Evolutionary conservation across 2,113 vertebrate species (phyloP).

Genomic region (Chrysemys picta): DNA sequence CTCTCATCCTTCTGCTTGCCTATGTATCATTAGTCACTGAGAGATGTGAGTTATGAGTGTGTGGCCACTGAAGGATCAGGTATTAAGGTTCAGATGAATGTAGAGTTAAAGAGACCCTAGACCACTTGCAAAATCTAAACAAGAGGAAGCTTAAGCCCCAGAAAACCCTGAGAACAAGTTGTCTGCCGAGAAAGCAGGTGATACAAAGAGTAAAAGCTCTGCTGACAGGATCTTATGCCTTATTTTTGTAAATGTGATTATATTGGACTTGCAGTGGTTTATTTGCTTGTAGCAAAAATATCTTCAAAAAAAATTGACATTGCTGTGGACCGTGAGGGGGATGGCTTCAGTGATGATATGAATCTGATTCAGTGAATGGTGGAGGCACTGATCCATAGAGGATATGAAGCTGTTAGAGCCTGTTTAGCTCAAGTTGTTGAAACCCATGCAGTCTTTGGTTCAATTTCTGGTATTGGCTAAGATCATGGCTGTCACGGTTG

Average conservation of each 20-base stretch:
- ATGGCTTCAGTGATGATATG: background rate
- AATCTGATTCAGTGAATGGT: background rate
- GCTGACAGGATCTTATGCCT: background rate
- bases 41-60: background rate
- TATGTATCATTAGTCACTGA: background rate
- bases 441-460: background rate
- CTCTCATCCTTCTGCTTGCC: background rate
- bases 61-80: background rate
- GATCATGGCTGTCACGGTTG: background rate
- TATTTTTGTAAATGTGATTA: background rate
- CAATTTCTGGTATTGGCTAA: background rate
- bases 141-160: background rate
- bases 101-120: background rate
- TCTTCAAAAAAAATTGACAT: background rate
- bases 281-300: background rate
- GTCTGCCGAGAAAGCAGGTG: background rate
- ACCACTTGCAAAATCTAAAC: background rate
- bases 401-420: background rate
- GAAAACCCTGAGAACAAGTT: background rate
- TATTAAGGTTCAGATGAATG: background rate
- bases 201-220: background rate
- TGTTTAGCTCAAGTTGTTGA: background rate
- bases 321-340: background rate
- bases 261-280: background rate
- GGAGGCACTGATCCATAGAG: background rate